These are phyloP conservation scores for Camponotus fellah DNA, from an alignment of 2,888 invertebrate genomes.

Conservation along the genomic window DNA sequence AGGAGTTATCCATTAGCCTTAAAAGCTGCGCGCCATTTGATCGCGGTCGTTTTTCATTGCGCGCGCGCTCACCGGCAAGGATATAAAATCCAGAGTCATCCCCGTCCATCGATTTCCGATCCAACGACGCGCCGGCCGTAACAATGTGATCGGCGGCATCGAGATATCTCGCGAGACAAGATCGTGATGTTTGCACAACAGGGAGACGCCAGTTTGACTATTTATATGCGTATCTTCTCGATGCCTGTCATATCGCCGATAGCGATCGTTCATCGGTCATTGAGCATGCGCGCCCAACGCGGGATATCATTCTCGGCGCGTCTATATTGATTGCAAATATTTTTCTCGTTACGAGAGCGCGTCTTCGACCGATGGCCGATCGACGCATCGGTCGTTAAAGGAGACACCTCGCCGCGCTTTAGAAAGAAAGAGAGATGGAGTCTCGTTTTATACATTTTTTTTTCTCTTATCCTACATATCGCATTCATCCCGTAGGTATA, in stretches of 20 bases:
- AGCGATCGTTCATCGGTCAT: slow-evolving; percentile 71
- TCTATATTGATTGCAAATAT: slow-evolving; percentile 67
- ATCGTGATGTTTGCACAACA: slow-evolving; percentile 52
- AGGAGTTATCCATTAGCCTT: slow-evolving; percentile 58
- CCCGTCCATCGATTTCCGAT: slow-evolving; percentile 57
- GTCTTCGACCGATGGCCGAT: slow-evolving; percentile 19
- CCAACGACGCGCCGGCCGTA: slow-evolving; percentile 46
- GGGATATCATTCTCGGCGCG: slow-evolving; percentile 52
- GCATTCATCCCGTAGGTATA: slow-evolving; percentile 31
- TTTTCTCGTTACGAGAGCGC: slow-evolving; percentile 52
- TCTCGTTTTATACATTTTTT: slow-evolving; percentile 50
- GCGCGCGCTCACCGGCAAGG: slow-evolving; percentile 25
- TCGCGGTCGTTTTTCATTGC: slow-evolving; percentile 53
- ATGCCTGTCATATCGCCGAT: slow-evolving; percentile 63
- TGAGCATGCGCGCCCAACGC: slow-evolving; percentile 57
- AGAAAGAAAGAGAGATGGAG: neutral
- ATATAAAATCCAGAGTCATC: slow-evolving; percentile 55
- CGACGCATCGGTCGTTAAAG: slow-evolving; percentile 60
- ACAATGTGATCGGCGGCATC: slow-evolving; percentile 61
- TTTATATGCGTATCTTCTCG: slow-evolving; percentile 66
- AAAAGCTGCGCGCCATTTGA: slow-evolving; percentile 55
- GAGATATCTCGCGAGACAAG: slow-evolving; percentile 60
- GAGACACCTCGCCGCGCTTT: slow-evolving; percentile 54
- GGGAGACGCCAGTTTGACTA: slow-evolving; percentile 56
- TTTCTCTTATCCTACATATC: slow-evolving; percentile 11